Evolutionary conservation across 2,797 vertebrate species (phyloP).

Genomic region (Podarcis siculus): DNA sequence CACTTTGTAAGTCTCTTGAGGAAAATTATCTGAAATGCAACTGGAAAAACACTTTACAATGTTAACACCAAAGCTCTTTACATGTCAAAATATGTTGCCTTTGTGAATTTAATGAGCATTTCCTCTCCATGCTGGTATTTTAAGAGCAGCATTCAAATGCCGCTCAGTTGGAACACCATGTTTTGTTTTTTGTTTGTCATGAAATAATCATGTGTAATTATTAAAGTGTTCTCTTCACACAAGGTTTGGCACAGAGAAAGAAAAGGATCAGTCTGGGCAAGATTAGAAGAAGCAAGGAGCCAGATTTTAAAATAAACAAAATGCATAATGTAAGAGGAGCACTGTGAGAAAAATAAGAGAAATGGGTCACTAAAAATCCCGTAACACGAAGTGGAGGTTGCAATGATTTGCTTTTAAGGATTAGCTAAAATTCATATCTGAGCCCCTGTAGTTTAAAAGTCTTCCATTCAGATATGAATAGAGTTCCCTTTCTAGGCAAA

Average conservation of each 20-base stretch:
- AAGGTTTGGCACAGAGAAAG: conserved; percentile 36
- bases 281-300: conserved; percentile 54
- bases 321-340: not conserved
- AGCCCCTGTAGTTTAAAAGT: conserved; percentile 20
- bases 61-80: not conserved
- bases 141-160: conserved; percentile 38
- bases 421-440: not conserved
- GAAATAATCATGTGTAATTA: conserved; percentile 62
- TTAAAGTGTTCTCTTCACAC: conserved; percentile 36
- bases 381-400: not conserved
- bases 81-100: conserved; percentile 12
- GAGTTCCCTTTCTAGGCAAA: not conserved
- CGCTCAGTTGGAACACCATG: conserved; percentile 28
- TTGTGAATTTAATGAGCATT: conserved; percentile 29
- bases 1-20: not conserved
- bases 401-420: conserved; percentile 17
- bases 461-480: not conserved
- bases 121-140: conserved; percentile 15
- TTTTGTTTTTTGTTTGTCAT: conserved; percentile 31
- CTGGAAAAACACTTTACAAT: not conserved
- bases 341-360: not conserved
- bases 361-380: not conserved
- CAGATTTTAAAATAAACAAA: not conserved
- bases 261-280: conserved; percentile 52
- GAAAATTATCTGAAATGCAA: not conserved